Conservation (phyloP, 2,888 invertebrate species). For the Cristatella mucedo region DNA sequence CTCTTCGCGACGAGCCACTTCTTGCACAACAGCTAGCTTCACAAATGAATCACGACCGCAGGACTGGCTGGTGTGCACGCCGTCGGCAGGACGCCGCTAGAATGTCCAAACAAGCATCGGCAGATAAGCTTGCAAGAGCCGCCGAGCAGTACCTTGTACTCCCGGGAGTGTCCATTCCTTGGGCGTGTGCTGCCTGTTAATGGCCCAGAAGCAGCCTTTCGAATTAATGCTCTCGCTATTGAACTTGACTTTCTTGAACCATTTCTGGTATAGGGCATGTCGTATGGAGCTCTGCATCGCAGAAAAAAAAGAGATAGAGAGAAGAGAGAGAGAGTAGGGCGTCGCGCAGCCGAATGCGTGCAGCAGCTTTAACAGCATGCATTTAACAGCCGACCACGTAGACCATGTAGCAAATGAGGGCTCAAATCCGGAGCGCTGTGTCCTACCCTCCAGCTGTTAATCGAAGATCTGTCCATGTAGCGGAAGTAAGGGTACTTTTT, state of each 20-base stretch:
- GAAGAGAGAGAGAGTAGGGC: neutral
- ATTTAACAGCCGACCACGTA: too few relatives aligned
- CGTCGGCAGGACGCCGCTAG: too few relatives aligned
- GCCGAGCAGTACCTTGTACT: too few relatives aligned
- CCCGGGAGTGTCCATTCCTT: constrained; percentile 18
- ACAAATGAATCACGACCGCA: too few relatives aligned
- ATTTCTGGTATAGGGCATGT: constrained; percentile 27
- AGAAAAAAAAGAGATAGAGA: constrained; percentile 8
- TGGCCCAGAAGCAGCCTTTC: constrained; percentile 25
- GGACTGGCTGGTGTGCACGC: too few relatives aligned
- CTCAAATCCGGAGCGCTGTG: too few relatives aligned
- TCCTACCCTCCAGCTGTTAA: constrained; percentile 27
- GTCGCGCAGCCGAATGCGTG: neutral
- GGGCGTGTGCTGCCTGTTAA: constrained; percentile 17
- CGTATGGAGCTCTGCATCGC: constrained; percentile 25
- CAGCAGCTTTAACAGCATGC: neutral
- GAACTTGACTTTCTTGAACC: constrained; percentile 24
- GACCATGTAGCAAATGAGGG: too few relatives aligned
- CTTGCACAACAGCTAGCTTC: too few relatives aligned
- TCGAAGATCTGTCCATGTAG: constrained; percentile 22
- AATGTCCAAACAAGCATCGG: too few relatives aligned
- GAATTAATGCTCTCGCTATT: constrained; percentile 18
- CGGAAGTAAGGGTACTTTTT: constrained; percentile 25
- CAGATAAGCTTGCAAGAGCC: too few relatives aligned
- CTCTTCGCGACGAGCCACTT: too few relatives aligned